Evolutionary conservation across 2,113 vertebrate species (phyloP).

Genomic region (Campylomormyrus numenius): DNA sequence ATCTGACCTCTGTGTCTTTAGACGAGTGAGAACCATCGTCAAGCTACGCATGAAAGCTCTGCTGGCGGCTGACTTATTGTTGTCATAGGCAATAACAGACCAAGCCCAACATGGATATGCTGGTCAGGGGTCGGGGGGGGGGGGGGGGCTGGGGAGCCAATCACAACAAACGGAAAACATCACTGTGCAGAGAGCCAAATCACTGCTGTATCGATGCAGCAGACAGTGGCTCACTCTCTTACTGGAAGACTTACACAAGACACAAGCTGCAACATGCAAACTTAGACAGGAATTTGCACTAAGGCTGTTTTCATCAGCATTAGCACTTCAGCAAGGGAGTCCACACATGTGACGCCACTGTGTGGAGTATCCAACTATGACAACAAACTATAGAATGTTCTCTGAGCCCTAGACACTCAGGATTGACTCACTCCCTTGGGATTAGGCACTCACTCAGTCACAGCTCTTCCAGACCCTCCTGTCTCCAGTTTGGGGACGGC

Average conservation of each 20-base stretch:
- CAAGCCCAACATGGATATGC: neutral
- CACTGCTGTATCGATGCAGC: no score
- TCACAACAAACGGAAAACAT: no score
- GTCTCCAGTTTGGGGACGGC: neutral
- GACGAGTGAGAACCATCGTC: neutral
- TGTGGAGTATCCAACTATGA: neutral
- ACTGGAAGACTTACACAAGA: neutral
- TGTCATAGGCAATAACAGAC: neutral
- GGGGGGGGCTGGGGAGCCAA: no score
- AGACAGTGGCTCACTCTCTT: neutral
- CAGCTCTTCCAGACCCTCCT: neutral
- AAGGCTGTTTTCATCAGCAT: neutral
- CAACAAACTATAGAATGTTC: neutral
- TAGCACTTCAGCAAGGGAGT: neutral
- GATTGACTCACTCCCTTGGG: neutral
- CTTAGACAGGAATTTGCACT: neutral
- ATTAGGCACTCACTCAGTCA: neutral
- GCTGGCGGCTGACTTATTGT: neutral
- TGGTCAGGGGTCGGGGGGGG: neutral
- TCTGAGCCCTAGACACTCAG: neutral
- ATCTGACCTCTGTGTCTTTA: neutral
- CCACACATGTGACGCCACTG: neutral
- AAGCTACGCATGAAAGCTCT: neutral
- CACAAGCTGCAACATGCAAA: neutral
- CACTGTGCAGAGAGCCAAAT: no score